Evolutionary conservation across 1,140 invertebrate genomes (phyloP), one percentile per base, ranked within the genome.

Genomic region (Pseudomyrmex pallidus): DNA sequence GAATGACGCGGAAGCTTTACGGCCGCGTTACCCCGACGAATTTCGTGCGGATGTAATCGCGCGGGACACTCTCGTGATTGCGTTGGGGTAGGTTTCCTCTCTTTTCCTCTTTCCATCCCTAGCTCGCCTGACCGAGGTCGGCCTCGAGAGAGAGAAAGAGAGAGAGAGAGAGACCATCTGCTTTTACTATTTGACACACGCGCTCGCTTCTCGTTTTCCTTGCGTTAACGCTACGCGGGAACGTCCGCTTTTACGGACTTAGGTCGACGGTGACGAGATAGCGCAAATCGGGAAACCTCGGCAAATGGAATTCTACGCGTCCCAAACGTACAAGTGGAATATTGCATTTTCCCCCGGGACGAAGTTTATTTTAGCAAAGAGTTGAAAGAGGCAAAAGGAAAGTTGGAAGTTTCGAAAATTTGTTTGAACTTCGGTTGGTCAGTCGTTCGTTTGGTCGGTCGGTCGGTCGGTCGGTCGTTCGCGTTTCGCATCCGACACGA

Each of bases 1-100:
- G 48, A 56, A 64, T 68, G 74, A 82, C 52, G 64, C 68, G 22
- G 35, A 50, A 64, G 74, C 56, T 88, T 87, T 88, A 88, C 48
- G 74, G 74, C 50, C 17, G 15, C 20, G 35, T 61, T 73, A 22
- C 3, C 25, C 15, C 22, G 9, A 2, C 70, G 70, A 74, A 73
- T 56, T 84, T 63, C 25, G 35, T 52, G 20, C 54, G 20, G 50
- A 46, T 56, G 50, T 62, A 25, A 46, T 82, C 77, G 68, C 70
- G 46, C 68, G 57, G 50, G 82, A 76, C 46, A 77, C 54, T 78
- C 62, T 57, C 50, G 82, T 83, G 73, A 66, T 78, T 52, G 63
- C 78, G 70, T 61, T 44, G 56, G 44, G 48, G 52, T 50, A 44
- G 35, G 52, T 52, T 78, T 46, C 25, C 62, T 13, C 9, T 0